Base-by-base conservation (phyloP, 2,888 invertebrate species). In the Caenorhabditis wallacei region DNA sequence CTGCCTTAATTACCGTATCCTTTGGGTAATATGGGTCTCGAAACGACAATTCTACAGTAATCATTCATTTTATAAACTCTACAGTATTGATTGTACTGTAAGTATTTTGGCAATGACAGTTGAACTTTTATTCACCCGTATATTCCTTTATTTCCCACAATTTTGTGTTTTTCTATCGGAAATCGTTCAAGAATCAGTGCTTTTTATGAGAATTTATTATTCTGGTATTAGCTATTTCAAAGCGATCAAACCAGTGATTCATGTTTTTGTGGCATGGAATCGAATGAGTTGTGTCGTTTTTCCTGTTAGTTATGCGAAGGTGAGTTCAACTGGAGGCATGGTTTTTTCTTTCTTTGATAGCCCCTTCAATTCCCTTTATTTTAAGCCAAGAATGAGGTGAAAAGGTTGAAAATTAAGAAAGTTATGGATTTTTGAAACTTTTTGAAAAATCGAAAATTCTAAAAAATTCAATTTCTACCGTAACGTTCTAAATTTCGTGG, bases 261-360 rank as follows among this genome's bases (percentile, higher is more conserved):
- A 78, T 30, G 51, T 78, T 16, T 78, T 78, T 54, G 30, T 78
- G 5, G 69, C 78, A 1, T 26, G 69, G 53, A 78, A 78, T 63
- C 61, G 78, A 48, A 78, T 78, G 78, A 69, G 78, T 69, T 78
- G 78, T 63, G 78, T 78, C 7, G 61, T 78, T 53, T 78, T 69
- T 24, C 78, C 78, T 1, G 48, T 78, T 1, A 78, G 69, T 35
- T 78, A 78, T 53, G 63, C 69, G 61, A 69, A 75, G 75, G 75
- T 70, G 30, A 30, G n/a, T n/a, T n/a, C n/a, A n/a, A n/a, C n/a
- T n/a, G n/a, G 30, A 30, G 30, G 30, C 30, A n/a, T n/a, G n/a
- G n/a, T n/a, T n/a, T 43, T 43, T 43, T 40, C 11, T 16, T 4
- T 35, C 4, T 7, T 35, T n/a, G n/a, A n/a, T n/a, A n/a, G n/a